A percentile compares a stretch with the other conserved stretches of the same genome.
These are phyloP conservation scores for Dicranocentrus wangi DNA, from an alignment of 2,888 invertebrate genomes.

Conservation along the genomic window DNA sequence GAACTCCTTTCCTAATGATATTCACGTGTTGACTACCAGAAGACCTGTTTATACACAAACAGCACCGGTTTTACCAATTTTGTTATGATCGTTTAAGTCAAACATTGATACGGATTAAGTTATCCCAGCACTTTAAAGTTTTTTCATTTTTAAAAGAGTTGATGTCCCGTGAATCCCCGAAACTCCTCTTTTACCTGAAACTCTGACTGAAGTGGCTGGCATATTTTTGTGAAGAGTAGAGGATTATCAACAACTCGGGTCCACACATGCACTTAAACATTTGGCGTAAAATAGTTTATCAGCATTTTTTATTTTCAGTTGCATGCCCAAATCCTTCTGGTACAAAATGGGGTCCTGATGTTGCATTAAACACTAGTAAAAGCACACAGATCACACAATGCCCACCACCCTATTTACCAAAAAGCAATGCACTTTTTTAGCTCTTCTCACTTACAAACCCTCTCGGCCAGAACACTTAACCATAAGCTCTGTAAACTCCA, in stretches of 20 bases:
- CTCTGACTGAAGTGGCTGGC: constrained; percentile 10
- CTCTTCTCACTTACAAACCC: constrained; percentile 17
- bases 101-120: too few species aligned
- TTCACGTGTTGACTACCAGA: too few species aligned
- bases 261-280: constrained; percentile 11
- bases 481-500: constrained; percentile 38
- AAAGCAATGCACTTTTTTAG: constrained; percentile 18
- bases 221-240: background rate
- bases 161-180: constrained; percentile 22
- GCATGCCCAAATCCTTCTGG: too few species aligned
- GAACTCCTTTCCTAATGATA: too few species aligned
- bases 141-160: constrained; percentile 31
- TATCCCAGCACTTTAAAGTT: too few species aligned
- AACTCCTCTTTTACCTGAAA: too few species aligned
- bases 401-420: background rate
- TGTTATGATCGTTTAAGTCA: too few species aligned
- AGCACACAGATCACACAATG: background rate
- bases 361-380: constrained; percentile 11
- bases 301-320: too few species aligned
- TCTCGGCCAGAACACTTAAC: constrained; percentile 43
- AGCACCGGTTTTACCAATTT: too few species aligned
- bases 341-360: background rate
- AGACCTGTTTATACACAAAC: too few species aligned
- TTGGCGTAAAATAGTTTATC: constrained; percentile 19
- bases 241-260: background rate